Percentiles rank a stretch among this genome's conserved stretches.
Conservation (phyloP, 1,140 invertebrate genomes). For the Eriosoma lanigerum region DNA sequence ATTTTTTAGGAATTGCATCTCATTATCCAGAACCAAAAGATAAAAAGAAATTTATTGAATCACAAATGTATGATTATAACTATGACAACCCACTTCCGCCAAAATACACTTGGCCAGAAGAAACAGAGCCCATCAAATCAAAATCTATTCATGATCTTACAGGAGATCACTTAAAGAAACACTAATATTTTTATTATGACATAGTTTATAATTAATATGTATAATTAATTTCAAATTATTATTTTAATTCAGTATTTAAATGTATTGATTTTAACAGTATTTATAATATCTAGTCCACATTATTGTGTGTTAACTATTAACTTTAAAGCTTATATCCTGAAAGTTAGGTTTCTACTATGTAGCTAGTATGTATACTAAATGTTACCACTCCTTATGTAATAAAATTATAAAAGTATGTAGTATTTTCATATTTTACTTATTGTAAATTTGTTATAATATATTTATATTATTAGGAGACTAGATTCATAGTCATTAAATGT, state of each 20-base stretch:
- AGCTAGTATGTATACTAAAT: neutral
- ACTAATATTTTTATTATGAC: neutral
- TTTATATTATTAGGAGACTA: neutral
- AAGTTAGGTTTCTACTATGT: slow-evolving; percentile 4
- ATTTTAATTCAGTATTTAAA: slow-evolving; percentile 41
- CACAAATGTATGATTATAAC: slow-evolving; percentile 76
- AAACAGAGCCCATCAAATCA: slow-evolving; percentile 45
- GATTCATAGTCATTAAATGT: neutral
- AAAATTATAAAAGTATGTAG: neutral
- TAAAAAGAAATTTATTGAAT: slow-evolving; percentile 70
- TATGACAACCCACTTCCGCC: slow-evolving; percentile 77
- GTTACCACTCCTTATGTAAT: slow-evolving; percentile 15
- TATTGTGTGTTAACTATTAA: slow-evolving; percentile 24
- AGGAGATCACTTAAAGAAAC: slow-evolving; percentile 54
- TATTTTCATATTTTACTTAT: neutral
- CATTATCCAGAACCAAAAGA: slow-evolving; percentile 82
- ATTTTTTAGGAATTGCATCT: slow-evolving; percentile 72
- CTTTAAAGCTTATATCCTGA: slow-evolving; percentile 23
- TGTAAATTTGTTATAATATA: neutral
- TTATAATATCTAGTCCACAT: slow-evolving; percentile 40
- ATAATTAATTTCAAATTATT: slow-evolving; percentile 18
- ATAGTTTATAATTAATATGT: neutral
- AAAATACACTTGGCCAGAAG: slow-evolving; percentile 70
- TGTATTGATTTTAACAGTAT: slow-evolving; percentile 44
- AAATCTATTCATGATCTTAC: slow-evolving; percentile 51